phyloP scores from a whole-genome alignment of 1,140 invertebrate species.

The Zaprionus kolodkinae region DNA sequence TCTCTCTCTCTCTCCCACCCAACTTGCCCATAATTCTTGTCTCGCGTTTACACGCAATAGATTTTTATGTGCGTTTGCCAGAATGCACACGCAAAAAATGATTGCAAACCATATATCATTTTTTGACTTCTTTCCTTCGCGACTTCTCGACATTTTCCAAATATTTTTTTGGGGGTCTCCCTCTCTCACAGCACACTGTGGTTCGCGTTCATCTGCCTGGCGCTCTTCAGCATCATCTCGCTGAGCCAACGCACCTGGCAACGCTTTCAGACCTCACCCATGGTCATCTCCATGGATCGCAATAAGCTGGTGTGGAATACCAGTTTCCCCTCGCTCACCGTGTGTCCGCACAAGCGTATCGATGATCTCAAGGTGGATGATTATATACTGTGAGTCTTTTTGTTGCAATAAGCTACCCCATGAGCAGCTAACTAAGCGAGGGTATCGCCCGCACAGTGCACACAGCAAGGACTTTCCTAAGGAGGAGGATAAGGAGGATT shows the following conservation, averaged over 20 bases:
- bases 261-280: conserved; percentile 88
- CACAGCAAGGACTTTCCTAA: conserved; percentile 68
- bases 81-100: conserved; percentile 51
- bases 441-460: conserved; percentile 21
- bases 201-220: conserved; percentile 84
- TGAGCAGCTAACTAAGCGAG: not conserved
- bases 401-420: not conserved
- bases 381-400: conserved; percentile 84
- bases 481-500: conserved; percentile 84
- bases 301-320: conserved; percentile 90
- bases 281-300: conserved; percentile 89
- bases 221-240: conserved; percentile 84
- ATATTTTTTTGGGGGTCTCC: too few relatives aligned
- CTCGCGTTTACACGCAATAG: conserved; percentile 79
- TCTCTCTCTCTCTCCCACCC: not conserved
- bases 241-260: conserved; percentile 87
- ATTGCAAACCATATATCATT: conserved; percentile 61
- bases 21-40: conserved; percentile 68
- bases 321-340: conserved; percentile 87
- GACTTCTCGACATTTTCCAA: not conserved
- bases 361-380: conserved; percentile 85
- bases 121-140: conserved; percentile 18
- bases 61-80: conserved; percentile 77
- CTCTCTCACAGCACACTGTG: conserved; percentile 85
- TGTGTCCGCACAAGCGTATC: conserved; percentile 85